Evolutionary conservation across 2,113 vertebrate genomes (phyloP).

Genomic region (Willisornis vidua): DNA sequence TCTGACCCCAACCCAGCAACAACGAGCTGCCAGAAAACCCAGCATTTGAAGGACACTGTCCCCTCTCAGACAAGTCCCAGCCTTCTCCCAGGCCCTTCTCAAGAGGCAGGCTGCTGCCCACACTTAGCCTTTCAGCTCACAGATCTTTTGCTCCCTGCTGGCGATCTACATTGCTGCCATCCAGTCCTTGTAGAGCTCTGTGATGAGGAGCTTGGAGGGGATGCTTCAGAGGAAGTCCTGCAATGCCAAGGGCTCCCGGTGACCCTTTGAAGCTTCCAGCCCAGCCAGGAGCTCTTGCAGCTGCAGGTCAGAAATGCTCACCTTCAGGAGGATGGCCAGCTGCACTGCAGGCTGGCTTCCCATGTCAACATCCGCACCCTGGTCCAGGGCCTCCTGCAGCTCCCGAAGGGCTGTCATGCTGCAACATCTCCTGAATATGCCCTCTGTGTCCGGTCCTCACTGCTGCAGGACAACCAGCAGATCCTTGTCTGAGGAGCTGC

Average conservation of each 20-base stretch:
- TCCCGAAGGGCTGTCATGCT: rapidly evolving
- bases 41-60: no score
- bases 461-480: not conserved
- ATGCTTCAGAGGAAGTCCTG: not conserved
- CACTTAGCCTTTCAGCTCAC: rapidly evolving
- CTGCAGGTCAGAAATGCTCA: not conserved
- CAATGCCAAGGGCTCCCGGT: not conserved
- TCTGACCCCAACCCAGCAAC: not conserved
- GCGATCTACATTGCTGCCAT: not conserved
- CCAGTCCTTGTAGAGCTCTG: rapidly evolving
- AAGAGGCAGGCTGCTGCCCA: not conserved
- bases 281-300: not conserved
- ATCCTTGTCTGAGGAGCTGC: not conserved
- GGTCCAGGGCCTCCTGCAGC: not conserved
- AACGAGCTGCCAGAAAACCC: not conserved
- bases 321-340: not conserved
- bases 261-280: not conserved
- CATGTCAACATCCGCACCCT: rapidly evolving
- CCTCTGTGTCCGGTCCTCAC: not conserved
- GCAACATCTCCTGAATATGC: not conserved
- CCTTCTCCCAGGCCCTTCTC: not conserved
- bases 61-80: no score
- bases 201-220: not conserved
- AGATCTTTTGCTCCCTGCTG: not conserved
- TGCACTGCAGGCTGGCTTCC: not conserved